Evolutionary conservation across 1,140 invertebrate genomes (phyloP).

Genomic region (Drosophila erecta): DNA sequence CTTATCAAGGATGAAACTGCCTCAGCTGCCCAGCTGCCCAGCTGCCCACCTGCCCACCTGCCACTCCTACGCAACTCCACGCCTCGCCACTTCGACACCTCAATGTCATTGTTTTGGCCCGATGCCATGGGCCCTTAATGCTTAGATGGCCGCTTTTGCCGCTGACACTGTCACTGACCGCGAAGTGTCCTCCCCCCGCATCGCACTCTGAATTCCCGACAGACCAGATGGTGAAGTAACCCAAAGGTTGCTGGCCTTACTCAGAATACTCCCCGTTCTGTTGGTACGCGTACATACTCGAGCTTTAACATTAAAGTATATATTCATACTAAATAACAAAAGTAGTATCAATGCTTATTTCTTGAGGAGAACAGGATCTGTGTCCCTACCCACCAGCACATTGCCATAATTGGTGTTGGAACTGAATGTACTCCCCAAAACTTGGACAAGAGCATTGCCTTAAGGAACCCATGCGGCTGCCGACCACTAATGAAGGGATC

Average conservation of each 20-base stretch:
- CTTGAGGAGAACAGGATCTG: no score
- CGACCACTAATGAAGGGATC: slow-evolving; percentile 25
- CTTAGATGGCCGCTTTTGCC: slow-evolving; percentile 33
- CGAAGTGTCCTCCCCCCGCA: slow-evolving; percentile 23
- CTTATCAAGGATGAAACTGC: slow-evolving; percentile 38
- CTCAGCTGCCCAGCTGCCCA: background rate
- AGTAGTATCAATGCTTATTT: no score
- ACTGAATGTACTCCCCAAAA: background rate
- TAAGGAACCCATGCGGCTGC: slow-evolving; percentile 9
- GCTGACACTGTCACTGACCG: slow-evolving; percentile 57
- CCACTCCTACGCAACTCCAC: background rate
- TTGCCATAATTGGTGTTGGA: background rate
- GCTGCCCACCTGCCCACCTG: background rate
- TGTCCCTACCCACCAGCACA: background rate
- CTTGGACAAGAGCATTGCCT: background rate
- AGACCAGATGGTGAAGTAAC: background rate
- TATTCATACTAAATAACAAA: no score
- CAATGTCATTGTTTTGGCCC: slow-evolving; percentile 43
- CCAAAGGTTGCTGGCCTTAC: slow-evolving; percentile 3
- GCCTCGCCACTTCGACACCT: slow-evolving; percentile 29
- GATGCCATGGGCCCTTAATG: slow-evolving; percentile 22
- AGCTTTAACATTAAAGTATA: no score
- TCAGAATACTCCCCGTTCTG: background rate
- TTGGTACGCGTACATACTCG: no score
- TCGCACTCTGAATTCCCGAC: background rate